Percentiles rank a stretch among this genome's conserved stretches.
phyloP scores from a whole-genome alignment of 2,888 invertebrate genomes.

The Panopea generosa region DNA sequence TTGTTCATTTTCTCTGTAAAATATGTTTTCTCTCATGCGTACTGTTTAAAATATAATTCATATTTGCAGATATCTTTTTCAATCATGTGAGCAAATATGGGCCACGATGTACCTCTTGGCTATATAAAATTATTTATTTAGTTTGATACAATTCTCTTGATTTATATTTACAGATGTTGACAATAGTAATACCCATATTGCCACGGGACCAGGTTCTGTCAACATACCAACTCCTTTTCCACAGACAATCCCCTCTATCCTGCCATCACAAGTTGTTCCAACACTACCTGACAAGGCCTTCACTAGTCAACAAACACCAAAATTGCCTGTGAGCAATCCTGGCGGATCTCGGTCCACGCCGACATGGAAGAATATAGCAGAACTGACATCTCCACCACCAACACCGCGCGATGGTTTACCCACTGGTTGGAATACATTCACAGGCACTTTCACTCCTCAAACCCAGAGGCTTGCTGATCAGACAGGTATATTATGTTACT shows the following conservation, averaged over 20 bases:
- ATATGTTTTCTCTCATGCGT: too few species aligned
- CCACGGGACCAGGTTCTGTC: slow-evolving; percentile 21
- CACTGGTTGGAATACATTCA: background rate
- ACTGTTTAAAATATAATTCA: too few species aligned
- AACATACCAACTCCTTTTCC: slow-evolving; percentile 48
- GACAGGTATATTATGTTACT: background rate
- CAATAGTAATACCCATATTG: slow-evolving; percentile 19
- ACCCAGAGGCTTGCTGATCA: too few species aligned
- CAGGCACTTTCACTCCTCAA: background rate
- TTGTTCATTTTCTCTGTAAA: too few species aligned
- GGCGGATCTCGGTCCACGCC: background rate
- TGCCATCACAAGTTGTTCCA: slow-evolving; percentile 45
- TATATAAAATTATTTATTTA: too few species aligned
- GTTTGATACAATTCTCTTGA: background rate
- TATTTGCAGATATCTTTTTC: too few species aligned
- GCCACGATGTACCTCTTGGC: too few species aligned
- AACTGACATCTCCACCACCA: background rate
- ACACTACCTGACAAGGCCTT: slow-evolving; percentile 10
- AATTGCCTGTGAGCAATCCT: background rate
- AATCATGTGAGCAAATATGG: too few species aligned
- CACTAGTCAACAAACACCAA: slow-evolving; percentile 4
- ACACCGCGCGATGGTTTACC: background rate
- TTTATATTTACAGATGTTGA: slow-evolving; percentile 38
- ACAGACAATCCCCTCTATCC: slow-evolving; percentile 34
- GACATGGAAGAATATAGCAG: background rate